Percentiles rank a stretch among this genome's conserved stretches.
These are phyloP conservation scores for Saccopteryx bilineata DNA, from an alignment of 2,113 vertebrate species.

Conservation along the genomic window DNA sequence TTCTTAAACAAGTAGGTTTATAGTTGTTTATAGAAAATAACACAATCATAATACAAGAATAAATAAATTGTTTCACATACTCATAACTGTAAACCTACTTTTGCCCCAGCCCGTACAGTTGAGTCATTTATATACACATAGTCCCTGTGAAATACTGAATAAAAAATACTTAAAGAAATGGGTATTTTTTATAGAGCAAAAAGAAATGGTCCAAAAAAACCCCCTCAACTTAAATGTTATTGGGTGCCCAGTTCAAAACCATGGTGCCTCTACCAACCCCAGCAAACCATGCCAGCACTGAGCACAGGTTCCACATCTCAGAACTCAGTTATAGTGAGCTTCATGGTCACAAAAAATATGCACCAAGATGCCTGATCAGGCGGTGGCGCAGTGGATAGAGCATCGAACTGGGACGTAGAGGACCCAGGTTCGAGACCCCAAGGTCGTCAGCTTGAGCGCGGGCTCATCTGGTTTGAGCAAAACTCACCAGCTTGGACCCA, in stretches of 20 bases:
- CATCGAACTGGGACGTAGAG: too few relatives aligned
- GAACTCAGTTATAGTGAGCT: neutral
- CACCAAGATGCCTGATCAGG: too few relatives aligned
- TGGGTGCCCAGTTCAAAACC: neutral
- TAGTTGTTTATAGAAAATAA: too few relatives aligned
- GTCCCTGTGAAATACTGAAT: neutral
- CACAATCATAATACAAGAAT: too few relatives aligned
- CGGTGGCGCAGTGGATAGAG: too few relatives aligned
- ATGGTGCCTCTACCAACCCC: neutral
- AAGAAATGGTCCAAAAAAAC: neutral
- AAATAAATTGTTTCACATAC: neutral
- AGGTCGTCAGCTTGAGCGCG: too few relatives aligned
- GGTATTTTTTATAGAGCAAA: neutral
- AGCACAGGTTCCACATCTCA: neutral
- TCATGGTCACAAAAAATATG: neutral
- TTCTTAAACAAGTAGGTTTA: neutral
- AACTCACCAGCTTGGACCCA: too few relatives aligned
- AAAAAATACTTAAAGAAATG: neutral
- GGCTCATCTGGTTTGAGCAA: too few relatives aligned
- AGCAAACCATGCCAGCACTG: neutral
- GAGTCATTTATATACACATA: neutral
- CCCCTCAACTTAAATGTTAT: neutral
- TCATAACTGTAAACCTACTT: neutral
- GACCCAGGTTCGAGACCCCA: too few relatives aligned
- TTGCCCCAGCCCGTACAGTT: neutral